Evolutionary conservation across 1,140 invertebrate species (phyloP).

Genomic region (Drosophila malerkotliana): DNA sequence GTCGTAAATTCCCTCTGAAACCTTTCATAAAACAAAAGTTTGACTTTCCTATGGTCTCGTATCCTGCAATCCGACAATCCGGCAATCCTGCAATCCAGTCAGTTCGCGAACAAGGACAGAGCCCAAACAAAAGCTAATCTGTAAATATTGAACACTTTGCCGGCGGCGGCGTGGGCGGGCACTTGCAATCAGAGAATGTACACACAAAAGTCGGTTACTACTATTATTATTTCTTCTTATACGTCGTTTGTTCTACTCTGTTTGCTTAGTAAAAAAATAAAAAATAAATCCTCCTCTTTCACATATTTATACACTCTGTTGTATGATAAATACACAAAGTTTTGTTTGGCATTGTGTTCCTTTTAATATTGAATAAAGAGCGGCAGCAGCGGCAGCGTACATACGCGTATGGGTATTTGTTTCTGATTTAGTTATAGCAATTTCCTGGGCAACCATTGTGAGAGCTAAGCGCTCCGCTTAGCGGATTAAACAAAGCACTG

Average conservation of each 20-base stretch:
- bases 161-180: constrained; percentile 27
- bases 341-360: constrained; percentile 31
- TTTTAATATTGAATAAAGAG: constrained; percentile 47
- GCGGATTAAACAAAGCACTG: constrained; percentile 75
- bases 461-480: constrained; percentile 55
- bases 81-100: background rate
- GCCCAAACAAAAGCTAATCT: constrained; percentile 54
- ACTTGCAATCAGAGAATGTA: constrained; percentile 52
- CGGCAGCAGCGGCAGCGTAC: background rate
- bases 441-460: constrained; percentile 48
- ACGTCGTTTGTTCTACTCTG: constrained; percentile 22
- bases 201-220: constrained; percentile 58
- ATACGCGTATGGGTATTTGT: constrained; percentile 18
- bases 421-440: constrained; percentile 52
- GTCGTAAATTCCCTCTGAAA: constrained; percentile 6
- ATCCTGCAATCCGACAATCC: constrained; percentile 4
- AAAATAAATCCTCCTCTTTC: constrained; percentile 12
- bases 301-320: background rate
- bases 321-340: constrained; percentile 69
- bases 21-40: constrained; percentile 35
- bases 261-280: constrained; percentile 43
- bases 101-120: constrained; percentile 33
- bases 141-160: constrained; percentile 59
- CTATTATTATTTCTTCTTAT: constrained; percentile 61
- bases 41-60: constrained; percentile 1